Evolutionary conservation across 2,888 invertebrate genomes (phyloP).

Genomic region (Trichogramma evanescens): DNA sequence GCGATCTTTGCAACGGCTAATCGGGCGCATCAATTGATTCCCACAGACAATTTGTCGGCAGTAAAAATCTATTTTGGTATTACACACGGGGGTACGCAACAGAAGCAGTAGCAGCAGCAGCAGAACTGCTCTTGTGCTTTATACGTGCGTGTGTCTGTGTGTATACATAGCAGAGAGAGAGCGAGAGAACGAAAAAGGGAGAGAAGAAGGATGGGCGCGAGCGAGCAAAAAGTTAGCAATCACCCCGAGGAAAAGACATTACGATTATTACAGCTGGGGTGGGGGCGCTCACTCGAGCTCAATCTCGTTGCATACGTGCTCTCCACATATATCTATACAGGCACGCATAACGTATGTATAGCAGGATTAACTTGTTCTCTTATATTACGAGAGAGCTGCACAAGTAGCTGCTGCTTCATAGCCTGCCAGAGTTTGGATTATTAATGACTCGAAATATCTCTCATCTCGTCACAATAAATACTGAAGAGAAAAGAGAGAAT

Average conservation of each 20-base stretch:
- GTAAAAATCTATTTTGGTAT: constrained; percentile 37
- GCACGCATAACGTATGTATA: constrained; percentile 30
- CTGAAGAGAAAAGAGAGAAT: constrained; percentile 10
- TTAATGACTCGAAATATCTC: constrained; percentile 36
- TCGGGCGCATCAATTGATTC: constrained; percentile 22
- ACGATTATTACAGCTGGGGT: constrained; percentile 43
- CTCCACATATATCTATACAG: constrained; percentile 3
- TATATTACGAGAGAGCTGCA: constrained; percentile 16
- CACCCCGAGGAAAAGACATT: constrained; percentile 43
- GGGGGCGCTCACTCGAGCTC: constrained; percentile 28
- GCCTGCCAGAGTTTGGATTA: constrained; percentile 37
- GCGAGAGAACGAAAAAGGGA: constrained; percentile 4
- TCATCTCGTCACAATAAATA: constrained; percentile 20
- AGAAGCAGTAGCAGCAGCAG: not conserved
- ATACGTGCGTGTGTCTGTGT: not conserved
- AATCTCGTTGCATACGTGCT: constrained; percentile 4
- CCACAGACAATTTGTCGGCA: constrained; percentile 34
- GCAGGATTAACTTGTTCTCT: constrained; percentile 34
- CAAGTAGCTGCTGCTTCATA: constrained; percentile 28
- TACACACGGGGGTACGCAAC: constrained; percentile 21
- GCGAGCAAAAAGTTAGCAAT: too few relatives aligned
- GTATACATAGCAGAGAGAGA: not conserved
- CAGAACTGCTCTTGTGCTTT: too few relatives aligned
- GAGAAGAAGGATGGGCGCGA: too few relatives aligned
- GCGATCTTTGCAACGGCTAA: constrained; percentile 3